Conservation (phyloP, 2,113 vertebrate genomes). For the Ciconia stormi region DNA sequence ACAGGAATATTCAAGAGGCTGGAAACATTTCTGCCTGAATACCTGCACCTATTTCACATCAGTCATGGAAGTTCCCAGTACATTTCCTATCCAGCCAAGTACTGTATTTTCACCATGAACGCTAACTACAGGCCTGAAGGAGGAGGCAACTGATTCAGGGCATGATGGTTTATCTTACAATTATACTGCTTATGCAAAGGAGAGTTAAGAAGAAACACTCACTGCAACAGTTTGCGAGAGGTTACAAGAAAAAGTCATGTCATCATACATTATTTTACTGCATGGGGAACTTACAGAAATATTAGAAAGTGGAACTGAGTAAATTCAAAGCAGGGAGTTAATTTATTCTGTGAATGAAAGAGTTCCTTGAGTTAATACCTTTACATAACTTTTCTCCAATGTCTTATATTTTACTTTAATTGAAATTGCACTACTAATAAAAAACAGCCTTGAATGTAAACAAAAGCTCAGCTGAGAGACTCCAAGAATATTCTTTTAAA, state of each 20-base stretch:
- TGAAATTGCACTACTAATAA: not conserved
- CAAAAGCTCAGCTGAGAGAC: not conserved
- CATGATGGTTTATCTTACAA: not conserved
- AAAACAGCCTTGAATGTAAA: not conserved
- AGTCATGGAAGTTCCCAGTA: not conserved
- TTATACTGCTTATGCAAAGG: not conserved
- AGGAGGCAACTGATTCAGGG: not conserved
- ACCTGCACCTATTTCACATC: rapidly evolving
- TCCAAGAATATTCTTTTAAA: not conserved
- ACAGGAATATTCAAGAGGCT: not conserved
- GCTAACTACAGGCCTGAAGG: not conserved
- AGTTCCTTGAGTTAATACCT: not conserved
- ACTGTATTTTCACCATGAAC: not conserved
- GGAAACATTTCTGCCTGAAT: not conserved
- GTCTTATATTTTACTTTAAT: not conserved
- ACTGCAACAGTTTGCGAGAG: not conserved
- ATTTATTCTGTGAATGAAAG: not conserved
- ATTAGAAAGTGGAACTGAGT: not conserved
- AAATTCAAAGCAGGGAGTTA: not conserved
- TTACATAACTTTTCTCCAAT: not conserved
- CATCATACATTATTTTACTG: not conserved
- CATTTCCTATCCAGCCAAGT: not conserved
- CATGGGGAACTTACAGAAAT: not conserved
- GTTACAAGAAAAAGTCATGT: not conserved
- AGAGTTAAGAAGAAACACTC: not conserved